Percentiles rank a stretch among this genome's conserved stretches.
Conservation (phyloP, 1,140 invertebrate genomes). For the Orchesella cincta region DNA sequence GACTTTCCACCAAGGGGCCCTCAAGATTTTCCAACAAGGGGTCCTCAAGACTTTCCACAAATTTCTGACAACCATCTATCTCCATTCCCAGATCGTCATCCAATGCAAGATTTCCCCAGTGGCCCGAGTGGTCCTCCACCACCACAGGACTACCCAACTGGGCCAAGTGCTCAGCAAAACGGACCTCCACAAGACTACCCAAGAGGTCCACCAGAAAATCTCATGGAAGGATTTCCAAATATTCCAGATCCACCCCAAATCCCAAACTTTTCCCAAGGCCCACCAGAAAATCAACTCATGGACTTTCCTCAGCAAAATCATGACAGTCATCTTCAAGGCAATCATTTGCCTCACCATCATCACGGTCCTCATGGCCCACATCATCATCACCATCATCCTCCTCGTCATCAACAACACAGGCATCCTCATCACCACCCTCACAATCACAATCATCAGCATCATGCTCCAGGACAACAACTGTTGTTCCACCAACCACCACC, state of each 20-base stretch:
- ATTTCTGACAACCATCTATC: background rate
- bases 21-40: background rate
- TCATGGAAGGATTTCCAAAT: background rate
- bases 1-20: background rate
- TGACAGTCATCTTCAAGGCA: background rate
- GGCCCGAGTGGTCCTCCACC: background rate
- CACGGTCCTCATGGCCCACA: background rate
- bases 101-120: background rate
- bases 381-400: background rate
- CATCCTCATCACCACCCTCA: background rate
- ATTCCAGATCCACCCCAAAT: slow-evolving; percentile 8
- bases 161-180: background rate
- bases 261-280: background rate
- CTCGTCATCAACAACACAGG: background rate
- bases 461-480: background rate
- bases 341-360: background rate
- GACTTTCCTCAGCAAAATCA: background rate
- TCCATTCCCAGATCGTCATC: background rate
- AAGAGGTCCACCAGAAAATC: background rate
- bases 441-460: background rate
- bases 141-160: background rate
- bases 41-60: slow-evolving; percentile 5
- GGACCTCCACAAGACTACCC: background rate
- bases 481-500: too few species aligned
- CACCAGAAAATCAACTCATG: background rate